phyloP scores from a whole-genome alignment of 1,140 invertebrate genomes.

The Cotesia chilonis region DNA sequence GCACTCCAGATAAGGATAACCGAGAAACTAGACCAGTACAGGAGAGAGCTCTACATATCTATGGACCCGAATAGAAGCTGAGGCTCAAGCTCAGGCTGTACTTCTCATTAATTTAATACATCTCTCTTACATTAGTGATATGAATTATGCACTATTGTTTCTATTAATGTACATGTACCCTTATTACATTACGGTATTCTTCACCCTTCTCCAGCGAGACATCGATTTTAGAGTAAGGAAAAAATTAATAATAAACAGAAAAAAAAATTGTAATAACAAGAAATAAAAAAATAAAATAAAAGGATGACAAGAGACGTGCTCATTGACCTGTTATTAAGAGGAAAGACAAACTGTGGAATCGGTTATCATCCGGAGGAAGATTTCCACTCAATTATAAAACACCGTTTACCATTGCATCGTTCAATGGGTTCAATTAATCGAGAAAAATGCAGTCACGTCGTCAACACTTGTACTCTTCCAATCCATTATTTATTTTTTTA shows the following conservation, averaged over 20 bases:
- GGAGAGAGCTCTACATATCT: not conserved
- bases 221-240: constrained; percentile 14
- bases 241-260: not conserved
- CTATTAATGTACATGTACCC: constrained; percentile 21
- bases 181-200: constrained; percentile 46
- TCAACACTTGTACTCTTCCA: not conserved
- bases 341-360: constrained; percentile 17
- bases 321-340: constrained; percentile 25
- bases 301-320: constrained; percentile 11
- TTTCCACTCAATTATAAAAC: constrained; percentile 22
- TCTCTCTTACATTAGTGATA: not conserved
- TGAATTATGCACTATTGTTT: constrained; percentile 33
- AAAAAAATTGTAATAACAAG: not conserved
- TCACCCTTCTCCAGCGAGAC: constrained; percentile 20
- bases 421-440: constrained; percentile 27
- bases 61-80: not conserved
- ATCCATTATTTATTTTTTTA: constrained; percentile 7
- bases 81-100: constrained; percentile 22
- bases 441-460: constrained; percentile 21
- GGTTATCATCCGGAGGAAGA: not conserved
- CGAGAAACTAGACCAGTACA: constrained; percentile 29
- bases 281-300: constrained; percentile 24
- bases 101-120: constrained; percentile 37
- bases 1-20: constrained; percentile 50
- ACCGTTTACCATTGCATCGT: constrained; percentile 19